These are phyloP conservation scores for Nomada fucata DNA, from an alignment of 2,888 invertebrate genomes.

Conservation along the genomic window DNA sequence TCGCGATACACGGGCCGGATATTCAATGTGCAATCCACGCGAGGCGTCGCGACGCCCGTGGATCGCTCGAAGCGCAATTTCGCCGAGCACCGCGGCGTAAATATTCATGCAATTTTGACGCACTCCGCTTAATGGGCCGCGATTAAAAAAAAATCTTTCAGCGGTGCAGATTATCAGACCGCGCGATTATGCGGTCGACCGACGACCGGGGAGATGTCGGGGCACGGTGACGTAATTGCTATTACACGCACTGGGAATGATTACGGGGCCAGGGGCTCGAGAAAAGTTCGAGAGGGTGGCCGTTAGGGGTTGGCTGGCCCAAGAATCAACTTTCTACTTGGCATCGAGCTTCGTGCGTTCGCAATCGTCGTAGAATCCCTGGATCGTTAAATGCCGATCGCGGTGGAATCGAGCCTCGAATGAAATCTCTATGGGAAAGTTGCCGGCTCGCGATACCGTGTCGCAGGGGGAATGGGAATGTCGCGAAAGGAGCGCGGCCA, in stretches of 20 bases:
- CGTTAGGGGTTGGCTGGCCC: slow-evolving; percentile 5
- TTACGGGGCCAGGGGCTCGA: background rate
- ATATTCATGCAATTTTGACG: slow-evolving; percentile 63
- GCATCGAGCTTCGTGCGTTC: slow-evolving; percentile 47
- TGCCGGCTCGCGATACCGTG: background rate
- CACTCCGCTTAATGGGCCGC: slow-evolving; percentile 50
- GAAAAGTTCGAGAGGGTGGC: slow-evolving; percentile 24
- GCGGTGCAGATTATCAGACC: slow-evolving; percentile 33
- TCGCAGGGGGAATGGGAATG: too few species aligned
- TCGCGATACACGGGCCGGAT: slow-evolving; percentile 33
- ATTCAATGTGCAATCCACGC: slow-evolving; percentile 56
- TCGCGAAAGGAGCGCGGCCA: background rate
- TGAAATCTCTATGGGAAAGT: slow-evolving; percentile 33
- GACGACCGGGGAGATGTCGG: background rate
- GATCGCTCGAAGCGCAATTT: slow-evolving; percentile 54
- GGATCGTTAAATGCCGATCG: slow-evolving; percentile 49
- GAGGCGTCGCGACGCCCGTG: slow-evolving; percentile 18
- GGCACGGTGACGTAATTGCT: background rate
- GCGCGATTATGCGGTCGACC: slow-evolving; percentile 21
- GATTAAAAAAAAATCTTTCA: slow-evolving; percentile 60
- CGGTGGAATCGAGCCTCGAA: slow-evolving; percentile 19
- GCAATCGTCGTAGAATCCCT: slow-evolving; percentile 52
- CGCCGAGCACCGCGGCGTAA: slow-evolving; percentile 34
- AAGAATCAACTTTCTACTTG: slow-evolving; percentile 37
- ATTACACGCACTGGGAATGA: background rate